Evolutionary conservation across 2,113 vertebrate genomes (phyloP).

Genomic region (Loxodonta africana): DNA sequence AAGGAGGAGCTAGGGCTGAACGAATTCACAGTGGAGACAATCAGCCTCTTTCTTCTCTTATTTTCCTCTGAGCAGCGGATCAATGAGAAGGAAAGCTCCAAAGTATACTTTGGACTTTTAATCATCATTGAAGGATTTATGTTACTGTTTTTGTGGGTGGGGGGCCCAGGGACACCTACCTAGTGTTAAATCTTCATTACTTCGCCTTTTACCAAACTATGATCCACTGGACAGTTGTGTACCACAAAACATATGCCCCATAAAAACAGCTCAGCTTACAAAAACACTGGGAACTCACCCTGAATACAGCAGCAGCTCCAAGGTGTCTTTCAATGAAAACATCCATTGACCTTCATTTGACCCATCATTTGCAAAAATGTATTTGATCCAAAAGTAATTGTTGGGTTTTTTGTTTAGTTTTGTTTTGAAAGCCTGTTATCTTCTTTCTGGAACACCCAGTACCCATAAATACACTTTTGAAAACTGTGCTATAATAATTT

Average conservation of each 20-base stretch:
- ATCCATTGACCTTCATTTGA: no score
- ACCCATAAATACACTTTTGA: background rate
- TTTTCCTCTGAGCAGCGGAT: background rate
- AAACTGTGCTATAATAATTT: background rate
- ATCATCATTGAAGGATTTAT: background rate
- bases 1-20: background rate
- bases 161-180: background rate
- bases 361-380: background rate
- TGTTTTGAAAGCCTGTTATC: background rate
- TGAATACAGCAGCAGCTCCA: rapidly evolving
- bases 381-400: background rate
- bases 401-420: background rate
- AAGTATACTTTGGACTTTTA: background rate
- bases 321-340: background rate
- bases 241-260: background rate
- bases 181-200: background rate
- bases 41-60: background rate
- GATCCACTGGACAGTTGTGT: background rate
- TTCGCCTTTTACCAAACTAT: background rate
- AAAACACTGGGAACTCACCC: background rate
- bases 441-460: background rate
- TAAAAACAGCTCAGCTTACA: no score
- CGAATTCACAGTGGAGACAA: background rate
- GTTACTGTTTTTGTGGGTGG: background rate
- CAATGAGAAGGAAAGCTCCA: background rate